Evolutionary conservation across 2,797 vertebrate genomes (phyloP).

Genomic region (Lerista edwardsae): DNA sequence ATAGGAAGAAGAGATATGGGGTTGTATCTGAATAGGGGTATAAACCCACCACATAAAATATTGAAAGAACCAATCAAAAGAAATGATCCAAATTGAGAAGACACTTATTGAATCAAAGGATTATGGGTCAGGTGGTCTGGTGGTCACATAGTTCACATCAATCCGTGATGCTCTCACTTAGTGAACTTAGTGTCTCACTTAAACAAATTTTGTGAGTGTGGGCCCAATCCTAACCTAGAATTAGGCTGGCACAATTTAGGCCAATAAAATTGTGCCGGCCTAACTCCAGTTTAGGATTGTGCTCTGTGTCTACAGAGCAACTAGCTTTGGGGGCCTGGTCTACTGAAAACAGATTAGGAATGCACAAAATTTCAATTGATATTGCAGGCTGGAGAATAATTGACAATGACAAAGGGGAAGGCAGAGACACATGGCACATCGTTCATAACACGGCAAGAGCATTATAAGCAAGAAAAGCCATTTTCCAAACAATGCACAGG

Average conservation of each 20-base stretch:
- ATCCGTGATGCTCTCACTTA: no score
- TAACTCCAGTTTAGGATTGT: no score
- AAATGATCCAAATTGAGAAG: not conserved
- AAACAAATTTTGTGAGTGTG: no score
- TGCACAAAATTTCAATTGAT: not conserved
- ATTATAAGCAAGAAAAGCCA: not conserved
- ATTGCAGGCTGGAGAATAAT: not conserved
- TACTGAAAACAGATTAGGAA: not conserved
- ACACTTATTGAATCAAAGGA: not conserved
- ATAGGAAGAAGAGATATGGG: not conserved
- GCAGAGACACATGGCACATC: not conserved
- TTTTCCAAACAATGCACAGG: not conserved
- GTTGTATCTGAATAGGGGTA: not conserved
- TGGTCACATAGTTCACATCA: no score
- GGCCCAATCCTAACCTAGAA: no score
- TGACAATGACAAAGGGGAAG: no score
- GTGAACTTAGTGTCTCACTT: no score
- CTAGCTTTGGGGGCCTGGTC: not conserved
- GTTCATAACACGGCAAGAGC: not conserved
- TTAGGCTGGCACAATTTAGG: no score
- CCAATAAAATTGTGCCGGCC: no score
- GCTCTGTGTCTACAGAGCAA: not conserved
- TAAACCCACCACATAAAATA: no score
- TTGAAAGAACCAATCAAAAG: not conserved
- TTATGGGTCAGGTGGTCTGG: not conserved